These are phyloP conservation scores for Gobio gobio DNA, from an alignment of 2,113 vertebrate genomes.

Conservation along the genomic window DNA sequence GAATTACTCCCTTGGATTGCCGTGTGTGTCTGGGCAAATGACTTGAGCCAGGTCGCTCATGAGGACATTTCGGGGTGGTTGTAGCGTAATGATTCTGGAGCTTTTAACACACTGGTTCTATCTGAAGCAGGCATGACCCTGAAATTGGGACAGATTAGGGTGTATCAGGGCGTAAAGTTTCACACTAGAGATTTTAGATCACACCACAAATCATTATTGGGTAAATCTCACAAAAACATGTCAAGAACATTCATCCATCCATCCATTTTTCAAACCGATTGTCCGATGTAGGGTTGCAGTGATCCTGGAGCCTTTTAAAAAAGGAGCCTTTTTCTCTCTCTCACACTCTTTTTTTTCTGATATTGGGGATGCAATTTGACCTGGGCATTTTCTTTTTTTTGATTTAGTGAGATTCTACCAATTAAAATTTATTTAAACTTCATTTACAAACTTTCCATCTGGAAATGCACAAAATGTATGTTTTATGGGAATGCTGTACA, in stretches of 20 bases:
- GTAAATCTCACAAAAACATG: not conserved
- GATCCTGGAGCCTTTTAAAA: no score
- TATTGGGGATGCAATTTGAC: not conserved
- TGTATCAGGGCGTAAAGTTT: conserved; percentile 8
- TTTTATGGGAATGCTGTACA: not conserved
- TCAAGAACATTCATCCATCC: no score
- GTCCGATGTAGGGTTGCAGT: no score
- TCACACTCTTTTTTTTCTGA: not conserved
- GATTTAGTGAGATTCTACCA: not conserved
- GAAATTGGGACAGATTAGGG: not conserved
- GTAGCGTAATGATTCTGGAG: not conserved
- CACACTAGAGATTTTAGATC: not conserved
- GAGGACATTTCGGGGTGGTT: not conserved
- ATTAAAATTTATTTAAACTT: not conserved
- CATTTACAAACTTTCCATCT: not conserved
- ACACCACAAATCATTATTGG: not conserved
- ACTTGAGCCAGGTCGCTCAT: not conserved
- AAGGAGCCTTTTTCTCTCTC: no score
- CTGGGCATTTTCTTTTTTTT: not conserved
- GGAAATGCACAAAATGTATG: not conserved
- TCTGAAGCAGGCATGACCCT: not conserved
- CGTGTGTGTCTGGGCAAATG: not conserved
- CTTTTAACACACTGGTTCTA: not conserved
- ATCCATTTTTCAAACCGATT: no score
- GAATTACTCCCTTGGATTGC: conserved; percentile 38